A percentile compares a stretch with the other conserved stretches of the same genome.
These are phyloP conservation scores for Cataglyphis rosenhaueri DNA, from an alignment of 2,888 invertebrate species.

Conservation along the genomic window DNA sequence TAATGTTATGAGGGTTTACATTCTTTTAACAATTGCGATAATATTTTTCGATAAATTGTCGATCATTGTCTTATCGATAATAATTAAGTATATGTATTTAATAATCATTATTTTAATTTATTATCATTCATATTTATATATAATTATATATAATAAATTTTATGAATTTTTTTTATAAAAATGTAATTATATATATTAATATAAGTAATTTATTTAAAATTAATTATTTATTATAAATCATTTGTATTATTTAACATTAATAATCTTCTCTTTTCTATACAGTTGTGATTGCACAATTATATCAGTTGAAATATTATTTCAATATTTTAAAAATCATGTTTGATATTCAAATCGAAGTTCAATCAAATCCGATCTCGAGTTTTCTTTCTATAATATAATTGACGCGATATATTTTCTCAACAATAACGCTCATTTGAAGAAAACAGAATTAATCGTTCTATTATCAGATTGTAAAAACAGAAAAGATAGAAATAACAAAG, in stretches of 20 bases:
- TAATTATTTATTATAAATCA: too few relatives aligned
- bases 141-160: too few relatives aligned
- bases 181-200: too few relatives aligned
- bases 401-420: slow-evolving; percentile 22
- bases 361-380: not conserved
- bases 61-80: not conserved
- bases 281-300: slow-evolving; percentile 3
- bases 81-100: too few relatives aligned
- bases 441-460: slow-evolving; percentile 43
- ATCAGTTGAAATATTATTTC: slow-evolving; percentile 13
- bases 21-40: not conserved
- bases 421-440: slow-evolving; percentile 30
- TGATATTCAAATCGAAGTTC: not conserved
- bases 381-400: slow-evolving; percentile 15
- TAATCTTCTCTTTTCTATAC: not conserved
- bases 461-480: slow-evolving; percentile 34
- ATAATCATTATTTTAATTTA: too few relatives aligned
- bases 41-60: slow-evolving; percentile 7
- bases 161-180: too few relatives aligned
- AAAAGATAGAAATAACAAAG: slow-evolving; percentile 36
- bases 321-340: slow-evolving; percentile 10
- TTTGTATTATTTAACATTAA: too few relatives aligned
- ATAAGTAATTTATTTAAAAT: too few relatives aligned
- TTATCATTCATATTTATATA: too few relatives aligned
- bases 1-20: not conserved